phyloP scores from a whole-genome alignment of 2,888 invertebrate genomes.

The Neocrepidodera transversa region DNA sequence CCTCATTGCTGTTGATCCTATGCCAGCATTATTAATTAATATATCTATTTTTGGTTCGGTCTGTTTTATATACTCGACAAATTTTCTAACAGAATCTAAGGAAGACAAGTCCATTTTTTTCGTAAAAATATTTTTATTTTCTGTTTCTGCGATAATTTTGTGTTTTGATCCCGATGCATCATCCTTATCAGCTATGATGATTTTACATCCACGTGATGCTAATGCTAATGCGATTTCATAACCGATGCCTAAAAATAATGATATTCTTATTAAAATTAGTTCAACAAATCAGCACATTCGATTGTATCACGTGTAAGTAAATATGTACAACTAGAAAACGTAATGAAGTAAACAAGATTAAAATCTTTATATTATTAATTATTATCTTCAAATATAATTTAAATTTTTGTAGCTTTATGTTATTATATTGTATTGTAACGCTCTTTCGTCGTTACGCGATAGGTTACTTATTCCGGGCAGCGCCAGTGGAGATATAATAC shows the following conservation, averaged over 20 bases:
- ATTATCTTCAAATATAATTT: too few species aligned
- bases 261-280: too few species aligned
- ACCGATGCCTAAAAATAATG: constrained; percentile 56
- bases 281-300: too few species aligned
- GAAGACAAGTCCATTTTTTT: constrained; percentile 64
- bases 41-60: constrained; percentile 66
- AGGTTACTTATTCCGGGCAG: too few species aligned
- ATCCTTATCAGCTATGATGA: constrained; percentile 64
- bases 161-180: constrained; percentile 45
- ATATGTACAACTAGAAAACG: too few species aligned
- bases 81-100: constrained; percentile 64
- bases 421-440: too few species aligned
- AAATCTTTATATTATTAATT: too few species aligned
- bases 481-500: too few species aligned
- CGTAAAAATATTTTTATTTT: constrained; percentile 53
- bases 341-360: too few species aligned
- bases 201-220: constrained; percentile 62
- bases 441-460: too few species aligned
- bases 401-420: too few species aligned
- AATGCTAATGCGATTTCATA: constrained; percentile 58
- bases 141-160: constrained; percentile 51
- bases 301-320: too few species aligned
- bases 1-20: constrained; percentile 59
- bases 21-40: constrained; percentile 71
- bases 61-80: constrained; percentile 66